Evolutionary conservation across 30 jellyfish, hydroid and myxozoan genomes (phyloP), one percentile per base, ranked within the genome.

Genomic region (Hydra vulgaris): DNA sequence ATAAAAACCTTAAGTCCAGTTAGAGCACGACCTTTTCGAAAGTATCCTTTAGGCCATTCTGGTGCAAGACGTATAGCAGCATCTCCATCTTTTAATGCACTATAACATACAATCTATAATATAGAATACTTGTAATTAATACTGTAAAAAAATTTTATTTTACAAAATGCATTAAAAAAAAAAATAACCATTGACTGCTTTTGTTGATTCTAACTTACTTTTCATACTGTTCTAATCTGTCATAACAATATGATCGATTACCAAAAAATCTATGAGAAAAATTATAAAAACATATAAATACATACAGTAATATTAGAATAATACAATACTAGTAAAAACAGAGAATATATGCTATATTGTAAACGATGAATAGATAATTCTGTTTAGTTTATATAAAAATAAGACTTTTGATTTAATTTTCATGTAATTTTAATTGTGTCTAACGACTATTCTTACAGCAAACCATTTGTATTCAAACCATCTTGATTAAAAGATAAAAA

Each of bases 41-140:
- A 94, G 73, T 84, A 83, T 53, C 99, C 99, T 87, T 94, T 94
- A 21, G 99, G 95, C 99, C 99, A 94, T 73, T 94, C 94, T 8
- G 95, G 88, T 76, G 96, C 96, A 4, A 94, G 84, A 5, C 76
- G 23, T n/a, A 94, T 85, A 20, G 99, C 99, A 7, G 94, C 84
- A 54, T 94, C 95, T 7, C 96, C 95, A 94, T 94, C 99, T 81
- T 74, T 79, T 79, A 94, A 81, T 74, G 99, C 96, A 81, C 99
- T 94, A 73, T 15, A 83, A 81, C 1, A 16, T 40, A 25, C n/a
- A 79, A 22, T 25, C 66, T 3, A 19, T 8, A 26, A 73, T 15
- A 21, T 16, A 23, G 79, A n/a, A n/a, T n/a, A n/a, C 72, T 16
- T 56, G 17, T 56, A 56, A n/a, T 56, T 56, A 17, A 56, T 16